Percentiles rank a stretch among this genome's conserved stretches.
Evolutionary conservation across 2,888 invertebrate species (phyloP).

Genomic region (Pachydiplax longipennis): DNA sequence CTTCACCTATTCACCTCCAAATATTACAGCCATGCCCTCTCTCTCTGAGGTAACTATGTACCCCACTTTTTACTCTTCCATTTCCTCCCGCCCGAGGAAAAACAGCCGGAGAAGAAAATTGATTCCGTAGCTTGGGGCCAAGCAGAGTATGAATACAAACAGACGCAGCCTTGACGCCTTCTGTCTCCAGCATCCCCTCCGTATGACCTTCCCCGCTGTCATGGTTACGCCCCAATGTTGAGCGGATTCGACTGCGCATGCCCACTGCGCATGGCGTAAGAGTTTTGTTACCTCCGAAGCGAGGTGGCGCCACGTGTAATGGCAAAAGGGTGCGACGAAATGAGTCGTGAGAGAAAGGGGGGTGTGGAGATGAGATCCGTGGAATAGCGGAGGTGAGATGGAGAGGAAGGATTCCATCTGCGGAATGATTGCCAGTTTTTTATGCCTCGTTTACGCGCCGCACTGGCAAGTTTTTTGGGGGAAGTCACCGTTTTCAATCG

Average conservation of each 20-base stretch:
- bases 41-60: too few species aligned
- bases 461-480: too few species aligned
- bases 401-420: neutral
- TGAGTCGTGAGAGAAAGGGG: neutral
- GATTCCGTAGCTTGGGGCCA: slow-evolving; percentile 34
- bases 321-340: slow-evolving; percentile 4
- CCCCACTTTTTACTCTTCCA: neutral
- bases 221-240: neutral
- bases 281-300: neutral
- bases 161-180: slow-evolving; percentile 36
- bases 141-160: slow-evolving; percentile 30
- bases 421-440: too few species aligned
- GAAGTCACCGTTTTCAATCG: too few species aligned
- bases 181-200: slow-evolving; percentile 14
- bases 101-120: slow-evolving; percentile 26
- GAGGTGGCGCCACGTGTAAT: slow-evolving; percentile 31
- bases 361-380: neutral
- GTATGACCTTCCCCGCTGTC: neutral
- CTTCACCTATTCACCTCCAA: too few species aligned
- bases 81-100: neutral
- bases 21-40: too few species aligned
- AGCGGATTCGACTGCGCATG: neutral
- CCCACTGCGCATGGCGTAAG: neutral
- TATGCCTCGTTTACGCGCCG: too few species aligned
- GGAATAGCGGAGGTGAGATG: neutral